These are phyloP conservation scores for Idris sp. DNA, from an alignment of 1,140 invertebrate genomes.

Conservation along the genomic window DNA sequence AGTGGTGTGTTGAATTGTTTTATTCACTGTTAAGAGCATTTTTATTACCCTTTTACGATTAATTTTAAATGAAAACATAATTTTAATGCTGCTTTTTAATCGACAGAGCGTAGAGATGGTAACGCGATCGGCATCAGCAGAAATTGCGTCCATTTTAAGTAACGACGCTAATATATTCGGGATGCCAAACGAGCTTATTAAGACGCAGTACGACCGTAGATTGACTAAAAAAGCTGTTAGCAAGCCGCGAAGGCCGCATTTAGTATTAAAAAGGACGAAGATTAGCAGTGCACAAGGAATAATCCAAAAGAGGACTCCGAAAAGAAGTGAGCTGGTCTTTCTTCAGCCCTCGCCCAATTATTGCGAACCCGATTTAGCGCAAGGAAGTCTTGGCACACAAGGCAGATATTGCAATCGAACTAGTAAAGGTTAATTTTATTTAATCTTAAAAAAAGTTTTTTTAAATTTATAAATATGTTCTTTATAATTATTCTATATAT, in stretches of 20 bases:
- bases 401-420: conserved; percentile 91
- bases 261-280: conserved; percentile 78
- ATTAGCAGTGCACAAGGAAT: conserved; percentile 63
- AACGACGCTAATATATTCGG: conserved; percentile 74
- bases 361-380: conserved; percentile 87
- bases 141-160: conserved; percentile 71
- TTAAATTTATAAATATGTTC: too few species aligned
- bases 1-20: too few species aligned
- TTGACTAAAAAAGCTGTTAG: conserved; percentile 63
- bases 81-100: conserved; percentile 6
- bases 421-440: conserved; percentile 81
- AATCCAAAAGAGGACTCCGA: conserved; percentile 79
- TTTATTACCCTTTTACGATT: neutral
- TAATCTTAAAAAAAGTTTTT: too few species aligned
- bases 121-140: conserved; percentile 66
- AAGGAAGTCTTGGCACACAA: conserved; percentile 90
- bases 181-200: conserved; percentile 69
- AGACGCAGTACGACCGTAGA: conserved; percentile 67
- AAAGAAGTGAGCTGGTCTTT: conserved; percentile 91
- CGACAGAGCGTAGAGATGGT: conserved; percentile 69
- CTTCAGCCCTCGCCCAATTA: conserved; percentile 94
- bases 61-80: neutral
- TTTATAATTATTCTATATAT: too few species aligned
- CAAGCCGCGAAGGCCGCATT: conserved; percentile 72
- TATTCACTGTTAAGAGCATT: too few species aligned